Conservation (phyloP, 2,888 invertebrate genomes). For the Erebia aethiops region DNA sequence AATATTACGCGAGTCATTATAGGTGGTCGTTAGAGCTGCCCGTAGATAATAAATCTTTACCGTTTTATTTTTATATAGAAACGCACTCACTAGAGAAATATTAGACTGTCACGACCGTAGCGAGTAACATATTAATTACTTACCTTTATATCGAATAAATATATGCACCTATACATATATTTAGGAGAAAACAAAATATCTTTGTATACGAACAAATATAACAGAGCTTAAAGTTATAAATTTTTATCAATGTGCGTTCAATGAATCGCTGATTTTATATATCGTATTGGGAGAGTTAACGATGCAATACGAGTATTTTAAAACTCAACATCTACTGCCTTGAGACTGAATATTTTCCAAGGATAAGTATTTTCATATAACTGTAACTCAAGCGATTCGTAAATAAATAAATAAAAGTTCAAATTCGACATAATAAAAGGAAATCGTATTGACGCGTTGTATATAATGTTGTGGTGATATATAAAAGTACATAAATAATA, state of each 20-base stretch:
- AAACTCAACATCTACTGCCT: slow-evolving; percentile 51
- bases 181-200: slow-evolving; percentile 60
- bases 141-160: slow-evolving; percentile 55
- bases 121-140: slow-evolving; percentile 58
- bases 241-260: slow-evolving; percentile 64
- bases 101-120: slow-evolving; percentile 67
- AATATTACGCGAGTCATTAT: slow-evolving; percentile 75
- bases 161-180: slow-evolving; percentile 60
- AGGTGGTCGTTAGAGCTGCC: slow-evolving; percentile 75
- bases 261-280: slow-evolving; percentile 48
- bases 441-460: slow-evolving; percentile 53
- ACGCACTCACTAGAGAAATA: slow-evolving; percentile 71
- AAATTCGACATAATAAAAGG: slow-evolving; percentile 57
- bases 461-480: slow-evolving; percentile 77
- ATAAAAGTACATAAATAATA: slow-evolving; percentile 72
- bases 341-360: slow-evolving; percentile 72
- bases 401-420: slow-evolving; percentile 55
- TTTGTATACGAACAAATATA: slow-evolving; percentile 81
- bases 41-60: slow-evolving; percentile 59
- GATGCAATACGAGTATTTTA: slow-evolving; percentile 30
- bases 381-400: slow-evolving; percentile 48
- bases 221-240: slow-evolving; percentile 77
- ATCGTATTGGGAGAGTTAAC: slow-evolving; percentile 32
- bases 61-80: slow-evolving; percentile 58
- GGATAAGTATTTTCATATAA: slow-evolving; percentile 55